phyloP scores from a whole-genome alignment of 2,797 vertebrate species.

The Tenualosa thibaudeaui region DNA sequence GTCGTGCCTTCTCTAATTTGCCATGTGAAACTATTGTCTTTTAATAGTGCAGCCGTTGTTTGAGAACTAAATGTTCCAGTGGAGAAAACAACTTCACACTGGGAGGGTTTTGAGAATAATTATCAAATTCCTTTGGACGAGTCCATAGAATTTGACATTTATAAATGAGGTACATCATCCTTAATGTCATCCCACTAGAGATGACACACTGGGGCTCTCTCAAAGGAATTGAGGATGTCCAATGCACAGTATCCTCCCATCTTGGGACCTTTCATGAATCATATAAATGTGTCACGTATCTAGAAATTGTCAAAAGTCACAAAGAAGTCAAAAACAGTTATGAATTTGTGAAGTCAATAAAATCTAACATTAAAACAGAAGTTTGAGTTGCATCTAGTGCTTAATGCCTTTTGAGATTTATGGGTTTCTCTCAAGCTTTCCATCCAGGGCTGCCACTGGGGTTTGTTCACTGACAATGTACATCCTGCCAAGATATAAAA shows the following conservation, averaged over 20 bases:
- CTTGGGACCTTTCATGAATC: background rate
- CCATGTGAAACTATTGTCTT: slow-evolving; percentile 54
- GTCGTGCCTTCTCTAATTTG: slow-evolving; percentile 48
- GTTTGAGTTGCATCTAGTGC: background rate
- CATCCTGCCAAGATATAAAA: background rate
- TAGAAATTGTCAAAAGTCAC: background rate
- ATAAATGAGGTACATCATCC: background rate
- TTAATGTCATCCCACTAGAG: background rate
- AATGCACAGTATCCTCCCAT: background rate
- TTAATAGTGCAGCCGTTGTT: slow-evolving; percentile 32
- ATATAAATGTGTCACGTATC: background rate
- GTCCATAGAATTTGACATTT: background rate
- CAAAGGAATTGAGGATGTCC: background rate
- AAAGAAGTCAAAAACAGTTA: background rate
- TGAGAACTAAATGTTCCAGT: background rate
- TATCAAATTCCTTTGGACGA: slow-evolving; percentile 2
- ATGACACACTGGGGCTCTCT: background rate
- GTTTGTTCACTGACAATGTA: background rate
- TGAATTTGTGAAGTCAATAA: background rate
- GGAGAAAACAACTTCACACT: slow-evolving; percentile 3
- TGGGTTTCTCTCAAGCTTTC: background rate
- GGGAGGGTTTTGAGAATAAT: background rate
- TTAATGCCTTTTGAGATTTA: background rate
- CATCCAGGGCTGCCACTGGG: background rate
- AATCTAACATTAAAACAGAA: background rate